These are phyloP conservation scores for Salpingus planirostris DNA, from an alignment of 2,888 invertebrate genomes.

Conservation along the genomic window DNA sequence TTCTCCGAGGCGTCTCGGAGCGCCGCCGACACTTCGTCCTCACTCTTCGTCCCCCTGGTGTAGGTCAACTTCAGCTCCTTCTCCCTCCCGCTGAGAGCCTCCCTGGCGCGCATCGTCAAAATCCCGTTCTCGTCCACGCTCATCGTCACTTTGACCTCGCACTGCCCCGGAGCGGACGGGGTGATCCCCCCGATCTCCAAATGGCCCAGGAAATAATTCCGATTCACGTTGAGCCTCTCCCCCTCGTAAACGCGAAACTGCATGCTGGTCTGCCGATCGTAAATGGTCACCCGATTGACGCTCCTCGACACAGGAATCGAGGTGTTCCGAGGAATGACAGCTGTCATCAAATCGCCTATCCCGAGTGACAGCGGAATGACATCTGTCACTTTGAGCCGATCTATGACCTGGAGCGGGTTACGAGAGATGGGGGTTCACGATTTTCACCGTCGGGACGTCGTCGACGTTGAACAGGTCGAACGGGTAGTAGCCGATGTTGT, in stretches of 20 bases:
- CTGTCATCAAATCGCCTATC: conserved; percentile 14
- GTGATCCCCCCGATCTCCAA: conserved; percentile 14
- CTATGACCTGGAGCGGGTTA: conserved; percentile 8
- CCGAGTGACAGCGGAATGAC: conserved; percentile 24
- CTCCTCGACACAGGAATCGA: conserved; percentile 12
- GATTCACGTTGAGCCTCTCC: conserved; percentile 12
- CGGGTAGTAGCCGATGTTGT: no score
- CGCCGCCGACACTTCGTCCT: conserved; percentile 13
- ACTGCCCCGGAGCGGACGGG: conserved; percentile 11
- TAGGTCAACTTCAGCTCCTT: conserved; percentile 16
- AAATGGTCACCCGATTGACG: conserved; percentile 6
- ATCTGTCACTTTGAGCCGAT: conserved; percentile 18
- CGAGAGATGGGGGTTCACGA: conserved; percentile 5
- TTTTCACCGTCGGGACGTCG: no score
- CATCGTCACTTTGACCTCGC: conserved; percentile 8
- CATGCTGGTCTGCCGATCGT: conserved; percentile 15
- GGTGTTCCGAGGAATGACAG: conserved; percentile 20
- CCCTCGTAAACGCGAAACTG: conserved; percentile 17
- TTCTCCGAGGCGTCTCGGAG: conserved; percentile 12
- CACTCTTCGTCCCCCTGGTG: conserved; percentile 12
- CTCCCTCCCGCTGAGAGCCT: conserved; percentile 9
- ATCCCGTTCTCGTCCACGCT: conserved; percentile 20
- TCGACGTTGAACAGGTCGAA: no score
- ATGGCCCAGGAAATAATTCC: conserved; percentile 13
- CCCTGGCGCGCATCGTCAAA: conserved; percentile 16